phyloP scores from a whole-genome alignment of 2,888 invertebrate species.

The Laothoe populi region DNA sequence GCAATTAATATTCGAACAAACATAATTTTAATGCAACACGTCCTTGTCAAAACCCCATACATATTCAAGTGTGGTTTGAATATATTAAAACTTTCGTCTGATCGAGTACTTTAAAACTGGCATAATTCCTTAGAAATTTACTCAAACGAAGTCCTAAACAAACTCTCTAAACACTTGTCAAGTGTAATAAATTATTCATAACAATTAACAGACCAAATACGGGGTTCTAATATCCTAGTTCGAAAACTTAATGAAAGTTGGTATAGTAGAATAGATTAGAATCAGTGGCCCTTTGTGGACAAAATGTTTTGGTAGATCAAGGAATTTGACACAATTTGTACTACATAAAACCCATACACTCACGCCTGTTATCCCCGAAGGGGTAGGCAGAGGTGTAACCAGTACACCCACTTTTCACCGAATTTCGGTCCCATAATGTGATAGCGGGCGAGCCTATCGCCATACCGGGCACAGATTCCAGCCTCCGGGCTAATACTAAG shows the following conservation, averaged over 20 bases:
- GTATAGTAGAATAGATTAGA: constrained; percentile 21
- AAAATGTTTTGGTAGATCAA: constrained; percentile 1
- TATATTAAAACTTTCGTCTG: constrained; percentile 61
- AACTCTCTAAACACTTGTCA: constrained; percentile 71
- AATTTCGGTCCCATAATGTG: too few relatives aligned
- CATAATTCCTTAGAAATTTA: constrained; percentile 62
- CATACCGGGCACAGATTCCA: too few relatives aligned
- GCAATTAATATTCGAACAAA: background rate
- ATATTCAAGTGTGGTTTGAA: constrained; percentile 60
- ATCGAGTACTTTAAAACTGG: constrained; percentile 57
- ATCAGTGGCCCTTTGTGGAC: background rate
- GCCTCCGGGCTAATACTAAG: too few relatives aligned
- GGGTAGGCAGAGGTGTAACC: too few relatives aligned
- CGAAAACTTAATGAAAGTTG: constrained; percentile 15
- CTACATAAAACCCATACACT: too few relatives aligned
- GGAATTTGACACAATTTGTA: background rate
- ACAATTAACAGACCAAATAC: constrained; percentile 51
- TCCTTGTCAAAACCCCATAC: constrained; percentile 44
- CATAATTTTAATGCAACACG: background rate
- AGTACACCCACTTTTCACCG: too few relatives aligned
- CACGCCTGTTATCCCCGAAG: too few relatives aligned
- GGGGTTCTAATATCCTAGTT: constrained; percentile 26
- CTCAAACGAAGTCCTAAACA: constrained; percentile 61
- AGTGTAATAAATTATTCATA: constrained; percentile 73
- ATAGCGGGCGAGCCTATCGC: too few relatives aligned